Conservation (phyloP, 2,113 vertebrate species). For the Megaleporinus macrocephalus region DNA sequence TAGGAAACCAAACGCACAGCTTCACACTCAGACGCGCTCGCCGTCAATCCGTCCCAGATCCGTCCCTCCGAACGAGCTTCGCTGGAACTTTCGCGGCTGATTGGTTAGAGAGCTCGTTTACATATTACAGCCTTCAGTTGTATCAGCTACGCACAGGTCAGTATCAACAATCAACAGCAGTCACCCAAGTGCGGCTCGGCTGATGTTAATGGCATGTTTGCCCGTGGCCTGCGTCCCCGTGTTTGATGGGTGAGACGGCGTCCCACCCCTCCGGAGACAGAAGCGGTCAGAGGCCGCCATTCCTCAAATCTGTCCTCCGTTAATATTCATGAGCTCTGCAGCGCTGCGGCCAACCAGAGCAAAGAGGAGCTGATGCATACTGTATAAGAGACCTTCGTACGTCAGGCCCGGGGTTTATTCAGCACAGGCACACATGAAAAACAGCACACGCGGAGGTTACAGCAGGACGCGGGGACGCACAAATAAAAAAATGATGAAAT, state of each 20-base stretch:
- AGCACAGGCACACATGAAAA: not conserved
- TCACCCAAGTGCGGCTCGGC: too few relatives aligned
- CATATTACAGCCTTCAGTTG: too few relatives aligned
- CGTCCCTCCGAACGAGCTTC: too few relatives aligned
- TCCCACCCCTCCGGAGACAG: slow-evolving; percentile 51
- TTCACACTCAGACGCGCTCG: too few relatives aligned
- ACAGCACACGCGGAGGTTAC: not conserved
- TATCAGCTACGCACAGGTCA: too few relatives aligned
- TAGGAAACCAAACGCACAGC: too few relatives aligned
- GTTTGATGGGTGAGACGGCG: not conserved
- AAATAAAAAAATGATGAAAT: not conserved
- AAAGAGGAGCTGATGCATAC: slow-evolving; percentile 75
- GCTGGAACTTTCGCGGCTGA: too few relatives aligned
- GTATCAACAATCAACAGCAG: not conserved
- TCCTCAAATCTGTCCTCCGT: slow-evolving; percentile 77
- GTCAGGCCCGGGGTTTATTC: slow-evolving; percentile 45
- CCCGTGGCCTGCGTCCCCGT: not conserved
- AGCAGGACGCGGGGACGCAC: not conserved
- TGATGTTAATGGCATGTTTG: not conserved
- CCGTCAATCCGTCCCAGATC: too few relatives aligned
- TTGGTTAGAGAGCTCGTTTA: too few relatives aligned
- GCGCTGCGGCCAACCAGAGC: slow-evolving; percentile 73
- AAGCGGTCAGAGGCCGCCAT: slow-evolving; percentile 73
- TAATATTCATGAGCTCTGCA: slow-evolving; percentile 79
- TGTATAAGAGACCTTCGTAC: slow-evolving; percentile 73